A percentile compares a stretch with the other conserved stretches of the same genome.
Evolutionary conservation across 2,888 invertebrate species (phyloP).

Genomic region (Ectropis crepuscularia): DNA sequence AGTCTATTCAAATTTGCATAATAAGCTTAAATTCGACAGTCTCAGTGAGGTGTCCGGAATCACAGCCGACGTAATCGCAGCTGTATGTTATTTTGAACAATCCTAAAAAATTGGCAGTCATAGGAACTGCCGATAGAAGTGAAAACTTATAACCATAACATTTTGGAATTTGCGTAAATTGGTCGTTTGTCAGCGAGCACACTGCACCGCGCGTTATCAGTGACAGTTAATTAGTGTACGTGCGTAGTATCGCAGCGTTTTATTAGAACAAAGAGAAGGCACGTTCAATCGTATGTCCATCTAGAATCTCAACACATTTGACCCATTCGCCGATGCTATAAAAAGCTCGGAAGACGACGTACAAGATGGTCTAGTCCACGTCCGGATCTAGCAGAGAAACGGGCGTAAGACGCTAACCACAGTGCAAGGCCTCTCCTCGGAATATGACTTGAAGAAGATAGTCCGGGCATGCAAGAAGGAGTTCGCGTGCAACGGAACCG

Average conservation of each 20-base stretch:
- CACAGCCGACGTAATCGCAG: not conserved
- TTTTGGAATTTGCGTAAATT: constrained; percentile 81
- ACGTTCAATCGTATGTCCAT: constrained; percentile 95
- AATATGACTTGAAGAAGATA: constrained; percentile 99
- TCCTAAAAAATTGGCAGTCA: no score
- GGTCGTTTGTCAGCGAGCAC: constrained; percentile 74
- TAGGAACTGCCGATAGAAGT: no score
- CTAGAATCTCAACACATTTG: constrained; percentile 99
- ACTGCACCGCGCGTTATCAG: constrained; percentile 70
- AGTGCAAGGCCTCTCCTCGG: constrained; percentile 98
- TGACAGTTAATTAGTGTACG: constrained; percentile 73
- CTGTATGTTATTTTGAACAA: no score
- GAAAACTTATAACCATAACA: no score
- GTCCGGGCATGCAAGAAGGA: constrained; percentile 99
- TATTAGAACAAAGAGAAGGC: constrained; percentile 77
- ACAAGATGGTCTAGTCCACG: constrained; percentile 99
- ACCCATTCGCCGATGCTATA: constrained; percentile 99
- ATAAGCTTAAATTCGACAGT: constrained; percentile 8
- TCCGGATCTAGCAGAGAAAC: constrained; percentile 99
- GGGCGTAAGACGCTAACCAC: constrained; percentile 99
- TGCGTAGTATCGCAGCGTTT: constrained; percentile 83
- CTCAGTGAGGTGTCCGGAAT: not conserved
- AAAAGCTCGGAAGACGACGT: constrained; percentile 99
- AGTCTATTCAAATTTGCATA: constrained; percentile 12
- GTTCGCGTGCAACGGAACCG: constrained; percentile 99